Conservation (phyloP, 2,797 vertebrate genomes). For the Molossus alvarezi region DNA sequence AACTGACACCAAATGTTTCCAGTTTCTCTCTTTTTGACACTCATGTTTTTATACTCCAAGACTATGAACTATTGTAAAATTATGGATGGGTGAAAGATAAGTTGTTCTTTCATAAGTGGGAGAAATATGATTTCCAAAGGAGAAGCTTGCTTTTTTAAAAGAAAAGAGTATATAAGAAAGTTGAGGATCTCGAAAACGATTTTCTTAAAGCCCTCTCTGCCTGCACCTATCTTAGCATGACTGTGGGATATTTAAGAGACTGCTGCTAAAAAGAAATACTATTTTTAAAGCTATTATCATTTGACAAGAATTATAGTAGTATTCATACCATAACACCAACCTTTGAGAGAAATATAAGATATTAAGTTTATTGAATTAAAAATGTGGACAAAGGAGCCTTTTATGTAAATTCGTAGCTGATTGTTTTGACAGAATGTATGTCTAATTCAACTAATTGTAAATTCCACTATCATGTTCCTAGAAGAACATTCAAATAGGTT, state of each 20-base stretch:
- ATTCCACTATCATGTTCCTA: slow-evolving; percentile 10
- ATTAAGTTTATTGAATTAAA: slow-evolving; percentile 50
- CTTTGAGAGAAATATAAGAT: slow-evolving; percentile 60
- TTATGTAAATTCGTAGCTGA: slow-evolving; percentile 24
- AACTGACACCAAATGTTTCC: slow-evolving; percentile 6
- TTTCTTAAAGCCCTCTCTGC: slow-evolving; percentile 31
- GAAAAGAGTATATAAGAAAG: neutral
- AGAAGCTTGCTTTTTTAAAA: slow-evolving; percentile 4
- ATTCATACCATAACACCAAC: neutral
- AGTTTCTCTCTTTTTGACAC: slow-evolving; percentile 22
- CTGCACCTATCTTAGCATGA: neutral
- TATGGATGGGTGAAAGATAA: neutral
- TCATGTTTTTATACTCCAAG: neutral
- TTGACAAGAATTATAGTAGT: slow-evolving; percentile 2
- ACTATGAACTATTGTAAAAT: slow-evolving; percentile 47
- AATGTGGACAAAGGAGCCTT: neutral
- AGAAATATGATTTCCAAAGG: slow-evolving; percentile 54
- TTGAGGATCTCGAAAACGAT: slow-evolving; percentile 48
- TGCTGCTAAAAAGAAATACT: neutral
- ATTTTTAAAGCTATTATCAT: slow-evolving; percentile 15
- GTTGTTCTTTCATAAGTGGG: slow-evolving; percentile 51
- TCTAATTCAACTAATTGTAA: slow-evolving; percentile 1
- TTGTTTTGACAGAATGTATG: slow-evolving; percentile 53
- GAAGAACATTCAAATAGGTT: slow-evolving; percentile 13
- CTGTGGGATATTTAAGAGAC: neutral